Percentiles rank a stretch among this genome's conserved stretches.
These are phyloP conservation scores for Eriosoma lanigerum DNA, from an alignment of 1,140 invertebrate genomes.

Conservation along the genomic window DNA sequence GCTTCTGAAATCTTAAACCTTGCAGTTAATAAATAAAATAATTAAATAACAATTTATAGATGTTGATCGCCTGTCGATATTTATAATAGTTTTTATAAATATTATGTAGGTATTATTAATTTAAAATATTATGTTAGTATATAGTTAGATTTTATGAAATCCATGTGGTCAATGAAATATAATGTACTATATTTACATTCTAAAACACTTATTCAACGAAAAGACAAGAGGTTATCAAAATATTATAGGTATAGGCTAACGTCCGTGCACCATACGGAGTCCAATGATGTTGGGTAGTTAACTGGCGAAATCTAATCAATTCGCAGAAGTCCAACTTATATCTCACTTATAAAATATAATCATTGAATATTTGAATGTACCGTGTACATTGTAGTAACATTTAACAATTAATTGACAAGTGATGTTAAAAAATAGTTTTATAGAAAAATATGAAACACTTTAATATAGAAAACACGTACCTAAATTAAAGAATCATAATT, in stretches of 20 bases:
- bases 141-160: not conserved
- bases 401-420: not conserved
- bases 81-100: too few species aligned
- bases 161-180: slow-evolving; percentile 7
- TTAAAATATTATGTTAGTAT: not conserved
- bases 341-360: not conserved
- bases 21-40: too few species aligned
- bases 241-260: not conserved
- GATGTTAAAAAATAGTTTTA: too few species aligned
- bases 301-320: slow-evolving; percentile 1
- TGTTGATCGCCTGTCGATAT: too few species aligned
- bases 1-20: too few species aligned
- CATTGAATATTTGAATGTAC: not conserved
- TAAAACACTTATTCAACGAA: not conserved
- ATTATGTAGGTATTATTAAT: too few species aligned
- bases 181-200: not conserved
- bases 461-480: too few species aligned
- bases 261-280: not conserved
- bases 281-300: slow-evolving; percentile 1
- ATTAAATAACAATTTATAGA: too few species aligned
- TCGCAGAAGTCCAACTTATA: not conserved
- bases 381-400: too few species aligned
- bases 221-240: slow-evolving; percentile 20
- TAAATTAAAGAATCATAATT: too few species aligned
- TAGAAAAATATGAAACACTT: not conserved